Evolutionary conservation across 2,888 invertebrate species (phyloP), one percentile per base, ranked within the genome.

Genomic region (Dicycla oo): DNA sequence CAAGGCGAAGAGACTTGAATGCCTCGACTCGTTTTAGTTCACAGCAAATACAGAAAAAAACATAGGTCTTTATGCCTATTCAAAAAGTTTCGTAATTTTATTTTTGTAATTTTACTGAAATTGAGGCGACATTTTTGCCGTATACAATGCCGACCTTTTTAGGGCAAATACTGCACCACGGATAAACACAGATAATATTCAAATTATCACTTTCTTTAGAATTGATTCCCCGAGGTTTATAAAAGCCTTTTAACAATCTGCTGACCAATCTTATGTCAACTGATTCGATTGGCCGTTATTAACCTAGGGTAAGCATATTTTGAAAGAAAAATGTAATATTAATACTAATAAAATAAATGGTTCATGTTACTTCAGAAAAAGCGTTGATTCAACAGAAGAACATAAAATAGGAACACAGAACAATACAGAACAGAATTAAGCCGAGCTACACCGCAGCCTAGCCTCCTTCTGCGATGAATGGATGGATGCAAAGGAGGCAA

Each of bases 1-100:
- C 51, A 30, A 84, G 65, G 69, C 84, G 61, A 54, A 57, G 4
- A 34, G 34, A 34, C 34, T 34, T 34, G 34, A 34, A 30, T 34
- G 73, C 64, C 71, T 80, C 51, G 63, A 34, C 34, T 34, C 4
- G 6, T 26, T 53, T 56, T 7, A 49, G 3, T 23, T 43, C 30
- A 67, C 64, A 81, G 5, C 30, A 26, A 26, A 43, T 26, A 26
- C 23, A 73, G 11, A 64, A 62, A 54, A 40, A 51, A 53, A 13
- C 49, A 13, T 0, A 11, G 2, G 18, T 58, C 20, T 30, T 30
- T 15, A 57, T 45, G 40, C 58, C 40, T 71, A 63, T n/a, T 20
- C 0, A n/a, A 70, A 63, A 13, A 34, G n/a, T 30, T 43, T 34
- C 3, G 13, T 13, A 11, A 15, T 69, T 45, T 23, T 0, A 1